Evolutionary conservation across 2,888 invertebrate genomes (phyloP).

Genomic region (Ophonus ardosiacus): DNA sequence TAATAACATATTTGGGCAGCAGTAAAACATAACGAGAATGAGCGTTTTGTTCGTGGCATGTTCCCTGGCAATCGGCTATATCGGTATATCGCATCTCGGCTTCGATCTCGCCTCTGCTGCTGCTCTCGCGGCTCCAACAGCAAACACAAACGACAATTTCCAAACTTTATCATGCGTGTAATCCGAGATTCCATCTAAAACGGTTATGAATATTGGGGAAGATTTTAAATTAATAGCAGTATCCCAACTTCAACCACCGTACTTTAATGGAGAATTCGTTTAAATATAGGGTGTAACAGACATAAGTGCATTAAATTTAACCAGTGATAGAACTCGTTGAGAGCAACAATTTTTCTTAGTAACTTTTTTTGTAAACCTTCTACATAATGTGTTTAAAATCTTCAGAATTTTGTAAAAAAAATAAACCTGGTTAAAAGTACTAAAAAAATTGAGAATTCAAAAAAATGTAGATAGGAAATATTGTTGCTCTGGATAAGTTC

Average conservation of each 20-base stretch:
- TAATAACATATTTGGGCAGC: constrained; percentile 55
- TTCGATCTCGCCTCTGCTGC: not conserved
- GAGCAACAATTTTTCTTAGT: too few relatives aligned
- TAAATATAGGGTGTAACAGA: too few relatives aligned
- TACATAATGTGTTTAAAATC: too few relatives aligned
- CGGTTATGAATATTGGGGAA: constrained; percentile 61
- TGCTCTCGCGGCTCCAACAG: constrained; percentile 1
- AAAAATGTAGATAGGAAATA: too few relatives aligned
- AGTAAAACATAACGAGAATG: constrained; percentile 49
- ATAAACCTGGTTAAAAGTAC: too few relatives aligned
- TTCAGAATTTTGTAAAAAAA: too few relatives aligned
- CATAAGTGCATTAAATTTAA: too few relatives aligned
- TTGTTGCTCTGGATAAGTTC: too few relatives aligned
- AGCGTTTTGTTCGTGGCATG: constrained; percentile 55
- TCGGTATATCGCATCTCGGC: not conserved
- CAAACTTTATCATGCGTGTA: constrained; percentile 57
- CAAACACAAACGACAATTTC: constrained; percentile 60
- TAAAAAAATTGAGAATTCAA: too few relatives aligned
- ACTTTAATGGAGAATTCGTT: not conserved
- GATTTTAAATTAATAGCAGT: constrained; percentile 51
- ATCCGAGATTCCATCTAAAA: constrained; percentile 61
- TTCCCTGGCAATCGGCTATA: constrained; percentile 27
- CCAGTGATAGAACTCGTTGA: not conserved
- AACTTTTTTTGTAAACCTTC: too few relatives aligned
- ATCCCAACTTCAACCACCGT: not conserved